Percentiles rank a stretch among this genome's conserved stretches.
These are phyloP conservation scores for Cassiopea andromeda DNA, from an alignment of 30 jellyfish, hydroid and myxozoan genomes.

Conservation along the genomic window DNA sequence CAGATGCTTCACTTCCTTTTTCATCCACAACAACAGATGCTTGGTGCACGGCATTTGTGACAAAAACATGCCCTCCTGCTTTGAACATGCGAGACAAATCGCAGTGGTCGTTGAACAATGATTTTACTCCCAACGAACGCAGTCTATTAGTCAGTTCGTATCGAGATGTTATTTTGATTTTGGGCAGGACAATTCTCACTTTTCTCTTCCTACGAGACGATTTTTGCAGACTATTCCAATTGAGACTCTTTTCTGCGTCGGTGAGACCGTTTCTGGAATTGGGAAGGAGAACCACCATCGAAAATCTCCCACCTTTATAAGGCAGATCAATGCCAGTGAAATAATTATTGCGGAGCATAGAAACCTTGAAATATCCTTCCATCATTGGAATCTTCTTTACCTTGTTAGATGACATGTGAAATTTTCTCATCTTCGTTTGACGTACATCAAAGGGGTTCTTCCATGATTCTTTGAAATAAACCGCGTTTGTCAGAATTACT, in stretches of 20 bases:
- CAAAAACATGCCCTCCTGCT: slow-evolving; percentile 56
- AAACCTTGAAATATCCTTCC: slow-evolving; percentile 28
- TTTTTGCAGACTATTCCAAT: background rate
- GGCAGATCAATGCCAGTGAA: slow-evolving; percentile 76
- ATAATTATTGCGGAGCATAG: background rate
- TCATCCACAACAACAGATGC: slow-evolving; percentile 84
- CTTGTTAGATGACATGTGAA: slow-evolving; percentile 33
- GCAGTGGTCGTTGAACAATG: slow-evolving; percentile 62
- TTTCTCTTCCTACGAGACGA: background rate
- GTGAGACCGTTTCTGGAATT: slow-evolving; percentile 31
- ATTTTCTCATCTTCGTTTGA: slow-evolving; percentile 34
- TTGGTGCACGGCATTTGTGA: slow-evolving; percentile 78
- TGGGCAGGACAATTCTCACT: slow-evolving; percentile 70
- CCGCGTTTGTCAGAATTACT: slow-evolving; percentile 62
- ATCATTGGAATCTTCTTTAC: slow-evolving; percentile 59
- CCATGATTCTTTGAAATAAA: slow-evolving; percentile 80
- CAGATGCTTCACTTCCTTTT: slow-evolving; percentile 94
- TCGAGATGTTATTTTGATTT: slow-evolving; percentile 41
- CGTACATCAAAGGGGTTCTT: slow-evolving; percentile 52
- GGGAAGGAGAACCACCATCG: slow-evolving; percentile 86
- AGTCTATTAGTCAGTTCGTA: slow-evolving; percentile 39
- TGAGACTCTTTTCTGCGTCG: slow-evolving; percentile 23
- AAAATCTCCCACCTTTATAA: slow-evolving; percentile 60
- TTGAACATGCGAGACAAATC: slow-evolving; percentile 78
- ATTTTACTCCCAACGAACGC: slow-evolving; percentile 41